A percentile compares a stretch with the other conserved stretches of the same genome.
phyloP scores from a whole-genome alignment of 2,797 vertebrate genomes.

The Sitta carolinensis region DNA sequence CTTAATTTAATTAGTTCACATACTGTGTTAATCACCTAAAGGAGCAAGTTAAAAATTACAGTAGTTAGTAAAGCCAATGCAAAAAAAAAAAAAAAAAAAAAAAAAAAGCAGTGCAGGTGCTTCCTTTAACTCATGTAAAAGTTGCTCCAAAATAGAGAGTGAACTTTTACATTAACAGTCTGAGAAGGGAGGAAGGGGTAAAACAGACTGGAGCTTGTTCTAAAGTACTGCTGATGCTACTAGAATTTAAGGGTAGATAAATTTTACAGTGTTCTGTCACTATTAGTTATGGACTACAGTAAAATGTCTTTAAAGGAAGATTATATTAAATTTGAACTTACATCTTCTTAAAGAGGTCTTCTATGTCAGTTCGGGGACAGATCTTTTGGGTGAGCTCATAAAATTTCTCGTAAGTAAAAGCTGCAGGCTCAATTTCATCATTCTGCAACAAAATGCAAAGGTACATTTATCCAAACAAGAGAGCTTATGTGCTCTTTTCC shows the following conservation, averaged over 20 bases:
- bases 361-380: conserved; percentile 97
- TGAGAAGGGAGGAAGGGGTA: conserved; percentile 11
- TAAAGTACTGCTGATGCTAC: not conserved
- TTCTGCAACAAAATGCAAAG: conserved; percentile 81
- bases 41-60: conserved; percentile 86
- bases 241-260: not conserved
- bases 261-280: conserved; percentile 1
- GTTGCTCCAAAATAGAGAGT: conserved; percentile 49
- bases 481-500: not conserved
- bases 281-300: conserved; percentile 25
- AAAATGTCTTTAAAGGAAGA: not conserved
- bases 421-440: conserved; percentile 92
- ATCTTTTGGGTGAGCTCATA: conserved; percentile 98
- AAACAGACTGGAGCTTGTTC: conserved; percentile 31
- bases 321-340: conserved; percentile 74
- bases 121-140: conserved; percentile 65
- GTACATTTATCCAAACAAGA: not conserved
- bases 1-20: conserved; percentile 77
- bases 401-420: conserved; percentile 97
- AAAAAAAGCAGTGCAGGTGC: conserved; percentile 65
- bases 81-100: conserved; percentile 3
- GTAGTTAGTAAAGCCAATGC: conserved; percentile 89
- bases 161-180: conserved; percentile 60
- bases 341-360: conserved; percentile 98
- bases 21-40: conserved; percentile 81